Evolutionary conservation across 2,797 vertebrate species (phyloP).

Genomic region (Aythya fuligula): DNA sequence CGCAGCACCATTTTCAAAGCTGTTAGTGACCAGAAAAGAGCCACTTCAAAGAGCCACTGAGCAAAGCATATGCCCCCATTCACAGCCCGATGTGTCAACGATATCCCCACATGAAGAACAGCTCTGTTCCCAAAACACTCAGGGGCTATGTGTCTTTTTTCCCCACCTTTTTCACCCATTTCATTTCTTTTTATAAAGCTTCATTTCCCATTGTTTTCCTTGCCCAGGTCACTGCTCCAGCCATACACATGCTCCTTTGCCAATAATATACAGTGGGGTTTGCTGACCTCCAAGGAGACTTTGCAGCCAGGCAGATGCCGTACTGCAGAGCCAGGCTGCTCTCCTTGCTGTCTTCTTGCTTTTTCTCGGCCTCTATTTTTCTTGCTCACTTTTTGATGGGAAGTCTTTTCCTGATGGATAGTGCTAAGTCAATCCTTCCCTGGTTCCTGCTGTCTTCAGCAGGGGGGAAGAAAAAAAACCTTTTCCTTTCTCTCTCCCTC

Average conservation of each 20-base stretch:
- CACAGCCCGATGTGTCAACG: accelerated
- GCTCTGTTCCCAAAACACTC: neutral
- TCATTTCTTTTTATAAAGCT: neutral
- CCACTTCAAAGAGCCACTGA: slow-evolving; percentile 44
- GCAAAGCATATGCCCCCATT: accelerated
- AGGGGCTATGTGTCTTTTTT: neutral
- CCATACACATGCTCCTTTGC: neutral
- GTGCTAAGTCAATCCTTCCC: slow-evolving; percentile 44
- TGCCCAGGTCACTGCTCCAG: neutral
- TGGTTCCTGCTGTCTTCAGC: slow-evolving; percentile 59
- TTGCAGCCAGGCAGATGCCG: neutral
- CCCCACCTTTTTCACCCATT: neutral
- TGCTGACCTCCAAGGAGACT: neutral
- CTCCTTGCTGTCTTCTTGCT: neutral
- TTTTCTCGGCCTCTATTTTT: slow-evolving; percentile 36
- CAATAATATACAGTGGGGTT: neutral
- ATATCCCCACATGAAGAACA: neutral
- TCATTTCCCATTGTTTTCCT: neutral
- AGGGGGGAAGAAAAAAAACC: neutral
- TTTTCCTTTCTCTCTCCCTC: slow-evolving; percentile 6
- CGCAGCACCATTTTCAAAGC: neutral
- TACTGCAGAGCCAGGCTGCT: neutral
- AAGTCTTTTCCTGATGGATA: slow-evolving; percentile 68
- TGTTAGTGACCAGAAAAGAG: neutral
- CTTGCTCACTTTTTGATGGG: slow-evolving; percentile 63